Percentiles rank a stretch among this genome's conserved stretches.
Conservation (phyloP, 2,113 vertebrate genomes). For the Pachypanchax playfairii region DNA sequence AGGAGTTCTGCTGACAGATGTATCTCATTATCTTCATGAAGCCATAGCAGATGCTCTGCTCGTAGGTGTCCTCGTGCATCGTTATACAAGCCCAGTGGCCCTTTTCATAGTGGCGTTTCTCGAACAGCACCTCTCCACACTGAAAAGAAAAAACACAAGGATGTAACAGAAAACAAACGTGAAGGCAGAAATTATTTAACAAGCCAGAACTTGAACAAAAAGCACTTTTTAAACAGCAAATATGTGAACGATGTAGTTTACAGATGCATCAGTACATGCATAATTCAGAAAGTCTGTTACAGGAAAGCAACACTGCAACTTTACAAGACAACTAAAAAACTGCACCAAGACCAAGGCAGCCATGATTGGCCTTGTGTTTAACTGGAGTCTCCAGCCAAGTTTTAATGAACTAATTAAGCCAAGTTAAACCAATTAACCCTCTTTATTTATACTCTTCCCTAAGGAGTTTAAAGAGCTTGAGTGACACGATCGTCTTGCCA, state of each 20-base stretch:
- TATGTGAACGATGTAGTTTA: no score
- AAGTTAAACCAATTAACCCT: slow-evolving; percentile 72
- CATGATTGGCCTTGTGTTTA: slow-evolving; percentile 47
- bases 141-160: slow-evolving; percentile 41
- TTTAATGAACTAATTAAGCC: slow-evolving; percentile 66
- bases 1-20: slow-evolving; percentile 89
- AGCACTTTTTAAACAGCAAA: no score
- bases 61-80: slow-evolving; percentile 84
- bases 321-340: slow-evolving; percentile 6
- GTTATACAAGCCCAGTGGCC: slow-evolving; percentile 89
- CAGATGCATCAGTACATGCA: no score
- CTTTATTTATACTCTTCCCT: slow-evolving; percentile 63
- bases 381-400: slow-evolving; percentile 36
- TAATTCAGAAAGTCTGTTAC: no score
- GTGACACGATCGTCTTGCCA: slow-evolving; percentile 20
- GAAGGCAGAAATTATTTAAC: background rate
- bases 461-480: slow-evolving; percentile 55
- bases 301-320: background rate
- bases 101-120: slow-evolving; percentile 86
- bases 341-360: slow-evolving; percentile 45
- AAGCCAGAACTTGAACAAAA: no score
- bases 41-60: slow-evolving; percentile 90
- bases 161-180: no score
- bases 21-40: slow-evolving; percentile 94
- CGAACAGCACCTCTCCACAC: slow-evolving; percentile 85